Evolutionary conservation across 2,113 vertebrate genomes (phyloP).

Genomic region (Proteles cristata): DNA sequence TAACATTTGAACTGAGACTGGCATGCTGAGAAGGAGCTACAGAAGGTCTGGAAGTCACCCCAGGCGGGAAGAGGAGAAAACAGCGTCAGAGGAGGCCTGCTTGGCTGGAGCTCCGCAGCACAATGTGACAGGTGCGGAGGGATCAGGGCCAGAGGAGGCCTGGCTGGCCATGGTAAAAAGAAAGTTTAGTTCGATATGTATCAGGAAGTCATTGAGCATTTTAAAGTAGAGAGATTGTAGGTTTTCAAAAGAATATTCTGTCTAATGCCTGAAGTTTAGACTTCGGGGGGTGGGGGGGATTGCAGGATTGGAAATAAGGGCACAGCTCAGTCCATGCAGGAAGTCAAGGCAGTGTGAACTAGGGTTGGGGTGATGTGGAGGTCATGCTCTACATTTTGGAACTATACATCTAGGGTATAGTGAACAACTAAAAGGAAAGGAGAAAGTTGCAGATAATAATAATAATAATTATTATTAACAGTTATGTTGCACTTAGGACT

Average conservation of each 20-base stretch:
- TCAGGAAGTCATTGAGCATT: neutral
- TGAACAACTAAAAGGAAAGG: neutral
- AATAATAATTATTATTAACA: neutral
- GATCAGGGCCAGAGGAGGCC: neutral
- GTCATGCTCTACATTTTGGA: neutral
- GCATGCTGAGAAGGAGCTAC: neutral
- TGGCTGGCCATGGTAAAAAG: neutral
- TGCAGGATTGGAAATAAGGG: neutral
- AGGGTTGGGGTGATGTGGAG: neutral
- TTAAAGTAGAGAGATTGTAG: neutral
- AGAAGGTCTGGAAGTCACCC: neutral
- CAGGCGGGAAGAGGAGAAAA: neutral
- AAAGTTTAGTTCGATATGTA: neutral
- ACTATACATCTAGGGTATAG: neutral
- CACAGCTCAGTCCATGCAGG: neutral
- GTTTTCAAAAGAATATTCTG: neutral
- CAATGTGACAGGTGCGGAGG: neutral
- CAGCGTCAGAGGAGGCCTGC: neutral
- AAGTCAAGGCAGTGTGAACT: neutral
- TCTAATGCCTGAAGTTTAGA: neutral
- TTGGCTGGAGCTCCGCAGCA: neutral
- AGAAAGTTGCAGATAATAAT: neutral
- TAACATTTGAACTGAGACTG: neutral
- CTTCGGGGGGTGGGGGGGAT: too few relatives aligned
- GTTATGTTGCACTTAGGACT: neutral